Conservation (phyloP, 2,797 vertebrate species). For the Mastacembelus armatus region DNA sequence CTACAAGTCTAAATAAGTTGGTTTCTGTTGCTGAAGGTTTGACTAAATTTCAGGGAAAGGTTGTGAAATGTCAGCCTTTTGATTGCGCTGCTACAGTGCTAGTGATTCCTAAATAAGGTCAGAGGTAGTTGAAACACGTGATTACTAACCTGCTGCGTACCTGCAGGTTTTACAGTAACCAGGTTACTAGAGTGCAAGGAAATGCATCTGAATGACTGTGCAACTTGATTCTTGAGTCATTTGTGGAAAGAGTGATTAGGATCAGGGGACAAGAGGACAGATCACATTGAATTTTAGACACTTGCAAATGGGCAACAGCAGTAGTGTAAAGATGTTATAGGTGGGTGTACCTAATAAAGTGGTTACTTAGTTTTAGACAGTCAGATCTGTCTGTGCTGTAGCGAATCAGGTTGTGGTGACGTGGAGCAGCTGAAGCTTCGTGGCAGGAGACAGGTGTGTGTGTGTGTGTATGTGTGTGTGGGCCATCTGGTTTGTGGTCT, state of each 20-base stretch:
- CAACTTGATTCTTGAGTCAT: neutral
- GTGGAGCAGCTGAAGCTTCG: neutral
- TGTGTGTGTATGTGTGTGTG: neutral
- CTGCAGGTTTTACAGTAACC: neutral
- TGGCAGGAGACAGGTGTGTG: neutral
- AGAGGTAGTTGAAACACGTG: neutral
- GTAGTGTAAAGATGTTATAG: too few species aligned
- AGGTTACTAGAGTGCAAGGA: neutral
- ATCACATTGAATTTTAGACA: neutral
- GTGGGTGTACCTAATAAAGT: neutral
- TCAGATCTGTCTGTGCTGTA: neutral
- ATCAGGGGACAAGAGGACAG: too few species aligned
- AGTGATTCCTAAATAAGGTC: neutral
- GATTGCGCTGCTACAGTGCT: neutral
- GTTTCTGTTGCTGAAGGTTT: too few species aligned
- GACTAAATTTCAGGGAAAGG: too few species aligned
- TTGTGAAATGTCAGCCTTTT: too few species aligned
- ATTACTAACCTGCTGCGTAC: too few species aligned
- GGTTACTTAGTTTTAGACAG: neutral
- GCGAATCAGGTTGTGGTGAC: neutral
- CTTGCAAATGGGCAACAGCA: too few species aligned
- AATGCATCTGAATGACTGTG: neutral
- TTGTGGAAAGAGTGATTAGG: too few species aligned
- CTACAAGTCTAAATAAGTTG: too few species aligned
- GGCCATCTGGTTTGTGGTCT: neutral